Percentiles rank a stretch among this genome's conserved stretches.
These are phyloP conservation scores for Tursiops truncatus DNA, from an alignment of 2,113 vertebrate genomes.

Conservation along the genomic window DNA sequence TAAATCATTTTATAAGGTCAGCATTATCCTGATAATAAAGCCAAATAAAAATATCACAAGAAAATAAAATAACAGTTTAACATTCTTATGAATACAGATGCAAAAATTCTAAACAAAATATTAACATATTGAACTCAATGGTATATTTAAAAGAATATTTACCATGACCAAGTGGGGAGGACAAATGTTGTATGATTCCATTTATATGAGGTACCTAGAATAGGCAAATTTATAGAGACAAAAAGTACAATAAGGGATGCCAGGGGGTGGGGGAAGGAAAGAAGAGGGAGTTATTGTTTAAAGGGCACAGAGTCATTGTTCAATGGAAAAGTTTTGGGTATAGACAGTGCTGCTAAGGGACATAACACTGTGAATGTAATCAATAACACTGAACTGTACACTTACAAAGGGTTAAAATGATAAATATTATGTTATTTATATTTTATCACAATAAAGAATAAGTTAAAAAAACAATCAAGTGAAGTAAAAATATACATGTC, in stretches of 20 bases:
- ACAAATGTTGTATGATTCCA: background rate
- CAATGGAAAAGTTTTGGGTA: background rate
- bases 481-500: background rate
- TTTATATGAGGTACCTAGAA: background rate
- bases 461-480: background rate
- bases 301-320: background rate
- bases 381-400: too few relatives aligned
- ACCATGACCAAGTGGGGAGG: too few relatives aligned
- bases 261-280: background rate
- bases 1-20: too few relatives aligned
- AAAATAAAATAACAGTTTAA: too few relatives aligned
- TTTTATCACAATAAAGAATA: background rate
- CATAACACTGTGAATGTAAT: too few relatives aligned
- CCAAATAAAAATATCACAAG: too few relatives aligned
- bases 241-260: background rate
- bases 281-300: background rate
- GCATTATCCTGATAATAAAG: too few relatives aligned
- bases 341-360: background rate
- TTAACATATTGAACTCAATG: too few relatives aligned
- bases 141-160: too few relatives aligned
- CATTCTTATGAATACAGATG: too few relatives aligned
- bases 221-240: background rate
- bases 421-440: background rate
- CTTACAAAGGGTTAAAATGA: background rate
- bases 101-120: too few relatives aligned